These are phyloP conservation scores for Nixonia krombeini DNA, from an alignment of 1,140 invertebrate species.

Conservation along the genomic window DNA sequence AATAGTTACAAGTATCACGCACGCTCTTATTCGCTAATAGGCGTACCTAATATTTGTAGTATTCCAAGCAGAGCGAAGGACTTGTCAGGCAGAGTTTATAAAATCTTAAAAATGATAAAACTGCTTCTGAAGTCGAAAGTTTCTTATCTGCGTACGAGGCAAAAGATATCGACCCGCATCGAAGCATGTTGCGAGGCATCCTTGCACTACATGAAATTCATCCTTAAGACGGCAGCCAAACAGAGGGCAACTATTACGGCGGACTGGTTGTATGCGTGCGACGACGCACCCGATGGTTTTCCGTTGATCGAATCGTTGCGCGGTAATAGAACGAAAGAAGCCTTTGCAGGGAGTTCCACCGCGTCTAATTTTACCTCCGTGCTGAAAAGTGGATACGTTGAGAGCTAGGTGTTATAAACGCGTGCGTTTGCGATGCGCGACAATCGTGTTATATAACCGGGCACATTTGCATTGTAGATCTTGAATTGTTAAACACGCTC, in stretches of 20 bases:
- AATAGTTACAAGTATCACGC: no score
- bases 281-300: background rate
- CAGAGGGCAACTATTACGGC: background rate
- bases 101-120: background rate
- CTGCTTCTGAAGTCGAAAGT: background rate
- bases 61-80: background rate
- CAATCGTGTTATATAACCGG: background rate
- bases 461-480: conserved; percentile 19
- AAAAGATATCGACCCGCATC: background rate
- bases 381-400: conserved; percentile 45
- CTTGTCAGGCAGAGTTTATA: background rate
- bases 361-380: background rate
- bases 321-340: conserved; percentile 36
- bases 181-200: background rate
- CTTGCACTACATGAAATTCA: background rate
- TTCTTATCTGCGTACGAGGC: background rate
- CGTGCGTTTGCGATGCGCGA: background rate
- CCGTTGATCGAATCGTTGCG: conserved; percentile 8
- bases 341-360: conserved; percentile 25
- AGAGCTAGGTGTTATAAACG: background rate
- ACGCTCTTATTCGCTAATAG: no score
- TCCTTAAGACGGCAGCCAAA: background rate
- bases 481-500: background rate
- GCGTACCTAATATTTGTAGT: background rate
- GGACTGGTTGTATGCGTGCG: background rate